Conservation (phyloP, 2,797 vertebrate species). For the Hybognathus amarus region DNA sequence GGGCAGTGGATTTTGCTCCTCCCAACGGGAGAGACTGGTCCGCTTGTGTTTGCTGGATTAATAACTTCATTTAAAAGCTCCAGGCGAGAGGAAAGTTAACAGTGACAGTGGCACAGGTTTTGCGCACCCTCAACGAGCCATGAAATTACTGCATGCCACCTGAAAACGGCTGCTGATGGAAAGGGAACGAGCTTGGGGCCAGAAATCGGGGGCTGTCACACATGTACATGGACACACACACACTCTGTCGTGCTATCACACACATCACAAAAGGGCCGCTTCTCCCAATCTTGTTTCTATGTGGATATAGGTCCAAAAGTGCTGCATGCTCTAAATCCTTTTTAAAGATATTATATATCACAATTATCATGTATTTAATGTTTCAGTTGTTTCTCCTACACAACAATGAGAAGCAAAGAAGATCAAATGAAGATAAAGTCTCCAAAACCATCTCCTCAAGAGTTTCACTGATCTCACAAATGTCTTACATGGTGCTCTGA, state of each 20-base stretch:
- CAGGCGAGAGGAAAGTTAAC: constrained; percentile 87
- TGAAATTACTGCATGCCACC: constrained; percentile 93
- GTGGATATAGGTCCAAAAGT: background rate
- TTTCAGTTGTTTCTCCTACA: background rate
- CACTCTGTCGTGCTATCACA: constrained; percentile 61
- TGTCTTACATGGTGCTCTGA: background rate
- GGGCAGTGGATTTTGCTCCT: constrained; percentile 84
- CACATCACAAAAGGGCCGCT: background rate
- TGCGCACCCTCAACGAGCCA: constrained; percentile 91
- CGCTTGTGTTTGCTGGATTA: constrained; percentile 91
- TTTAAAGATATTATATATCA: background rate
- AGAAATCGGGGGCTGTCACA: constrained; percentile 78
- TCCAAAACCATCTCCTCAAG: background rate
- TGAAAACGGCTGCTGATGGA: constrained; percentile 90
- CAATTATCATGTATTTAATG: background rate
- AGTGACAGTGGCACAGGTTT: constrained; percentile 90
- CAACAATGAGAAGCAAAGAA: background rate
- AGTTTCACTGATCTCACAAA: background rate
- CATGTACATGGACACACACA: constrained; percentile 10
- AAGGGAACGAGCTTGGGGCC: constrained; percentile 86
- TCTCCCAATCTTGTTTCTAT: background rate
- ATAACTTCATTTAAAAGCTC: constrained; percentile 90
- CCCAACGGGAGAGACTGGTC: constrained; percentile 85
- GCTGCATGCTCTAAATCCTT: background rate
- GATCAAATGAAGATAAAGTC: background rate